phyloP scores from a whole-genome alignment of 2,888 invertebrate species.

The Salticus scenicus region DNA sequence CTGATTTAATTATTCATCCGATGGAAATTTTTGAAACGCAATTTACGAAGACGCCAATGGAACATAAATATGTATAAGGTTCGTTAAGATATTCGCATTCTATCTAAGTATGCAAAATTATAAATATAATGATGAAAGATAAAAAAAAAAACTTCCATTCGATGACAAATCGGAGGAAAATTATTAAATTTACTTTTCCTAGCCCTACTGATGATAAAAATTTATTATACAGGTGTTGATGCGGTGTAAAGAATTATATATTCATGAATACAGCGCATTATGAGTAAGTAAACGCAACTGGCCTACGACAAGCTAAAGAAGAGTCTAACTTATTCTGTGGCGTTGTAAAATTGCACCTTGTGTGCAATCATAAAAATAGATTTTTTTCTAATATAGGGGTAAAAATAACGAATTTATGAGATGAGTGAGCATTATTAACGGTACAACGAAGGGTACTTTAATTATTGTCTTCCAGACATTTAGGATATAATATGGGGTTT shows the following conservation, averaged over 20 bases:
- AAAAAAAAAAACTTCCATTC: conserved; percentile 36
- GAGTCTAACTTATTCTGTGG: background rate
- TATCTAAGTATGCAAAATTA: conserved; percentile 39
- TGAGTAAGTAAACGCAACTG: background rate
- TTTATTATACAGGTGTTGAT: conserved; percentile 59
- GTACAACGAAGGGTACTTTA: background rate
- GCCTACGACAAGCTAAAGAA: background rate
- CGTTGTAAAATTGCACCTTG: background rate
- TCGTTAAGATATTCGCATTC: conserved; percentile 38
- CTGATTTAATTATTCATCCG: conserved; percentile 52
- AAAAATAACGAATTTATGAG: background rate
- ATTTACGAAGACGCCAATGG: conserved; percentile 51
- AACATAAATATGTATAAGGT: conserved; percentile 62
- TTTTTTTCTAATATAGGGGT: background rate
- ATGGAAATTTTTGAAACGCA: conserved; percentile 29
- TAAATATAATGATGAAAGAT: conserved; percentile 26
- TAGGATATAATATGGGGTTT: background rate
- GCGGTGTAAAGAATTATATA: conserved; percentile 14
- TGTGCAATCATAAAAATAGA: background rate
- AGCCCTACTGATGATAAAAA: conserved; percentile 29
- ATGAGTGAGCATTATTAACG: background rate
- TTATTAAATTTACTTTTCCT: conserved; percentile 58
- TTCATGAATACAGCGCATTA: conserved; percentile 25
- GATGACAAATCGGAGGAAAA: conserved; percentile 42
- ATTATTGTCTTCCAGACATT: background rate